Base-by-base conservation (phyloP, 1,140 invertebrate genomes). In the Acyrthosiphon pisum region DNA sequence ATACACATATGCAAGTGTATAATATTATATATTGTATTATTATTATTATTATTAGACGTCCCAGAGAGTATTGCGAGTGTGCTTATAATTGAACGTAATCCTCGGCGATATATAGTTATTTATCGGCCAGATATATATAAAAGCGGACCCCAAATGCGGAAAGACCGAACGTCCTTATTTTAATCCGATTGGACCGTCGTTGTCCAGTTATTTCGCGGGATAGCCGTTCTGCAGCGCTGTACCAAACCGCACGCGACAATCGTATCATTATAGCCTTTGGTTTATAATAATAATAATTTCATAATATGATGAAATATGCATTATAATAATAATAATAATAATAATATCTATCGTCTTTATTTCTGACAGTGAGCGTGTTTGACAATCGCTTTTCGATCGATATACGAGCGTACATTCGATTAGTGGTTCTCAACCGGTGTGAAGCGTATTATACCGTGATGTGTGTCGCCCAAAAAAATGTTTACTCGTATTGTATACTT, bases 11-110 rank as follows among this genome's bases (percentile, higher is more conserved):
- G 35, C 22, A 23, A 83, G 35, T 83, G 22, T 83, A 41, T 23
- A 41, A 41, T 41, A 41, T 41, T 3, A 18, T 83, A 30, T 68
- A 68, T n/a, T 68, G 60, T 30, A 60, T 60, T 68, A n/a, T 68
- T 68, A 68, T 68, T 41, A n/a, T 68, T 68, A n/a, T 68, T 68
- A 68, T 68, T n/a, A n/a, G n/a, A 68, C 11, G 60, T 30, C 48
- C 35, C 81, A 23, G 22, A 22, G 81, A 84, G 18, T 84, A 84
- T 84, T 84, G 6, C 35, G 22, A 84, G 37, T 18, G 44, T 1
- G 84, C 44, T 48, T 86, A 46, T 46, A 87, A 87, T 87, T 87
- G 84, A n/a, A n/a, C 26, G 35, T 87, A 87, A 87, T 87, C 84
- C 84, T 37, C 23, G 11, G 41, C 84, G 11, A 87, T 68, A 68